Percentiles rank a stretch among this genome's conserved stretches.
Conservation (phyloP, 2,797 vertebrate genomes). For the Pangasius macronema region DNA sequence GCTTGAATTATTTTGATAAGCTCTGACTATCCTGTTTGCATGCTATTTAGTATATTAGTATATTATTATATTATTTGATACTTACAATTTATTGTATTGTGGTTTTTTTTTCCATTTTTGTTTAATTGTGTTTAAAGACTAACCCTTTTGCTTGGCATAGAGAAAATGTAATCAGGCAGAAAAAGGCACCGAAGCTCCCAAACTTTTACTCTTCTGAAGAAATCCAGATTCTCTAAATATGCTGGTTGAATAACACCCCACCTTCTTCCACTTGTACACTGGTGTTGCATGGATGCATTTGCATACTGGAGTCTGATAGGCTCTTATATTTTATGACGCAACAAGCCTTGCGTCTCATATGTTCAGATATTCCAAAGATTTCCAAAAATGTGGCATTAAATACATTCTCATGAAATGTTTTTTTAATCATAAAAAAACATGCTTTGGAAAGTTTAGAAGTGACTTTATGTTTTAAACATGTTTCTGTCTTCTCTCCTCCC, state of each 20-base stretch:
- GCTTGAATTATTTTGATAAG: neutral
- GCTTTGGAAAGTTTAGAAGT: neutral
- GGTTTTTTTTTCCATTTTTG: neutral
- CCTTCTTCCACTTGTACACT: neutral
- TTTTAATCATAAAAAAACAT: neutral
- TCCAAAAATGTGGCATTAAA: neutral
- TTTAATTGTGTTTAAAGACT: neutral
- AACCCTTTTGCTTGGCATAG: neutral
- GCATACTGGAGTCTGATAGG: neutral
- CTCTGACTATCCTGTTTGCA: neutral
- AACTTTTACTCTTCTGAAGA: neutral
- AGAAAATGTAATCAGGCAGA: neutral
- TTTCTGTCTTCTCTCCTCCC: neutral
- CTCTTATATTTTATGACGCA: neutral
- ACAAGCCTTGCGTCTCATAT: neutral
- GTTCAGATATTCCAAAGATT: neutral
- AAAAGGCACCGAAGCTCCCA: neutral
- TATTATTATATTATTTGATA: neutral
- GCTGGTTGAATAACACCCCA: neutral
- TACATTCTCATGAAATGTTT: neutral
- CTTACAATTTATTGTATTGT: neutral
- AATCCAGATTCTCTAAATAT: neutral
- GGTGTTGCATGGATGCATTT: neutral
- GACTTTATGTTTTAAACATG: neutral
- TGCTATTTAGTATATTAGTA: neutral